These are phyloP conservation scores for Gracilinanus agilis DNA, from an alignment of 2,113 vertebrate genomes.

Conservation along the genomic window DNA sequence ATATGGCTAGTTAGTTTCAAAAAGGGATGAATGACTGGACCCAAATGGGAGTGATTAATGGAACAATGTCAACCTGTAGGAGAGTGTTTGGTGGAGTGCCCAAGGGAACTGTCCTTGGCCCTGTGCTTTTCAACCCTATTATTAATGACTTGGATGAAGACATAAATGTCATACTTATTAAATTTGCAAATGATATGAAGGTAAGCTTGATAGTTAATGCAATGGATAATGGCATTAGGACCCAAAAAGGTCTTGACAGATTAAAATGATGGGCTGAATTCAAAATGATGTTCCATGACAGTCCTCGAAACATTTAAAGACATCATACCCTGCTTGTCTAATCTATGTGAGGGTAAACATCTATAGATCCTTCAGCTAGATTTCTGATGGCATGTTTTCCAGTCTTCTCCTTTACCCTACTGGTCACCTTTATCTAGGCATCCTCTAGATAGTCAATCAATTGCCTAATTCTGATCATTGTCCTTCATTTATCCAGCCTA, in stretches of 20 bases:
- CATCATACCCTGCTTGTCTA: neutral
- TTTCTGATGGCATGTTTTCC: neutral
- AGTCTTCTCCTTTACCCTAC: neutral
- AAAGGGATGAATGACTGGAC: neutral
- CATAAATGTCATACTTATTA: neutral
- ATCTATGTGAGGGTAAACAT: neutral
- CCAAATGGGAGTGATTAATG: neutral
- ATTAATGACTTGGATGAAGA: neutral
- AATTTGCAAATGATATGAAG: neutral
- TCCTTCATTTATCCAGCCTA: neutral
- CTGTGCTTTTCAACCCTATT: neutral
- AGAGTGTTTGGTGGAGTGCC: neutral
- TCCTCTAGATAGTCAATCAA: neutral
- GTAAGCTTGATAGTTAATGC: neutral
- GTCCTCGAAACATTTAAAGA: neutral
- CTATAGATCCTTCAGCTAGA: neutral
- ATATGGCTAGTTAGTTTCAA: neutral
- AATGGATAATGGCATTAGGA: neutral
- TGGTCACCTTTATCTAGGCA: too few species aligned
- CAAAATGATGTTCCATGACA: neutral
- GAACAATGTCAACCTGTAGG: neutral
- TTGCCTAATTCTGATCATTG: neutral
- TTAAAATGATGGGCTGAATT: neutral
- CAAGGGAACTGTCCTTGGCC: neutral
- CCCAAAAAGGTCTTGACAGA: neutral